These are phyloP conservation scores for Gopherus evgoodei DNA, from an alignment of 2,113 vertebrate genomes.

Conservation along the genomic window DNA sequence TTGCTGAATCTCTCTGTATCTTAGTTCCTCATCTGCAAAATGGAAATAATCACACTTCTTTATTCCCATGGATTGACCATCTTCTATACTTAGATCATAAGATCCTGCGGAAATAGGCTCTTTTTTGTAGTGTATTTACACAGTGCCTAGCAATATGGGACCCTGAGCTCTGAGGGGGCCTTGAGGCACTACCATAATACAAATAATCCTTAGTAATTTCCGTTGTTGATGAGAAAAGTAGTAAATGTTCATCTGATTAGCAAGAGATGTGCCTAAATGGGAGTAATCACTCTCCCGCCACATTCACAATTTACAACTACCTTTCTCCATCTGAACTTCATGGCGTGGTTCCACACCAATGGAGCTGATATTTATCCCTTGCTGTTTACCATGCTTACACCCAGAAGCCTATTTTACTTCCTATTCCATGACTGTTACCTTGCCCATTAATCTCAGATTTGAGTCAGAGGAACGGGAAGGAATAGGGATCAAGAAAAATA, in stretches of 20 bases:
- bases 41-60: neutral
- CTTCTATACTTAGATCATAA: slow-evolving; percentile 2
- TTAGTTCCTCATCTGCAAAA: neutral
- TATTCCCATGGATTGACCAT: neutral
- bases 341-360: neutral
- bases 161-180: neutral
- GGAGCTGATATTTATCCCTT: neutral
- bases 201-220: neutral
- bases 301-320: neutral
- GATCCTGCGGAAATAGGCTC: neutral
- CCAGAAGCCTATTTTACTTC: neutral
- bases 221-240: slow-evolving; percentile 21
- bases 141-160: neutral
- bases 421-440: neutral
- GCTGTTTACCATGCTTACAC: neutral
- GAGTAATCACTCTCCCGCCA: slow-evolving; percentile 1
- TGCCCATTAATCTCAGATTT: neutral
- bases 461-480: neutral
- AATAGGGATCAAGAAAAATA: neutral
- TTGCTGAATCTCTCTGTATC: neutral
- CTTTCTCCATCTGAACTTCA: neutral
- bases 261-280: slow-evolving; percentile 16
- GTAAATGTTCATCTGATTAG: neutral
- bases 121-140: neutral
- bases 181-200: neutral